Percentiles rank a stretch among this genome's conserved stretches.
Conservation (phyloP, 1,140 invertebrate genomes). For the Microplitis mediator region DNA sequence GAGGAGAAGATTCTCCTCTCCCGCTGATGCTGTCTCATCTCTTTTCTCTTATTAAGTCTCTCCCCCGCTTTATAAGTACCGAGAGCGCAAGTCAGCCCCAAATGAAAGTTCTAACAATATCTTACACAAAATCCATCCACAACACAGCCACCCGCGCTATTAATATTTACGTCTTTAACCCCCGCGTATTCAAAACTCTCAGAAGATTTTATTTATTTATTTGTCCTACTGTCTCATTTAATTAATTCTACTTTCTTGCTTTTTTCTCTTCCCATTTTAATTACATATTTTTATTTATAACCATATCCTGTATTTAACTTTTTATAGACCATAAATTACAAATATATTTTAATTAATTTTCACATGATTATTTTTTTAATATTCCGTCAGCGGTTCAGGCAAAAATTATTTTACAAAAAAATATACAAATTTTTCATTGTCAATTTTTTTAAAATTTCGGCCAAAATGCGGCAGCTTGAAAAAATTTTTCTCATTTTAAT, state of each 20-base stretch:
- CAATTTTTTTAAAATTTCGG: too few relatives aligned
- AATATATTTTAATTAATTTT: too few relatives aligned
- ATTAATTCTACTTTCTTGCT: background rate
- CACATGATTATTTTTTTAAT: too few relatives aligned
- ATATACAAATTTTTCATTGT: too few relatives aligned
- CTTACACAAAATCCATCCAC: conserved; percentile 50
- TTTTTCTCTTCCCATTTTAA: too few relatives aligned
- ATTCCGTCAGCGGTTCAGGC: too few relatives aligned
- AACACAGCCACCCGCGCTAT: conserved; percentile 56
- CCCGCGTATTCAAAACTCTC: conserved; percentile 1
- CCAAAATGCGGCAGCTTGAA: too few relatives aligned
- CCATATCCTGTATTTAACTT: too few relatives aligned
- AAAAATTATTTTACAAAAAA: too few relatives aligned
- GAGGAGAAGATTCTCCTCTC: conserved; percentile 44
- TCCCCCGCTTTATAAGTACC: background rate
- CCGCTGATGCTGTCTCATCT: conserved; percentile 17
- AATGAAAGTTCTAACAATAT: conserved; percentile 57
- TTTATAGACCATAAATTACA: too few relatives aligned
- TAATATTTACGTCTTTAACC: conserved; percentile 49
- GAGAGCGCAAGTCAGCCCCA: conserved; percentile 45
- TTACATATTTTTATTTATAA: too few relatives aligned
- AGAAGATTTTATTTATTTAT: background rate
- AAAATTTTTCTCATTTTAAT: too few relatives aligned
- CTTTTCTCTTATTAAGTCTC: conserved; percentile 13
- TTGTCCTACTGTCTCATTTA: background rate